Conservation (phyloP, 2,888 invertebrate species). For the Apeira syringaria region DNA sequence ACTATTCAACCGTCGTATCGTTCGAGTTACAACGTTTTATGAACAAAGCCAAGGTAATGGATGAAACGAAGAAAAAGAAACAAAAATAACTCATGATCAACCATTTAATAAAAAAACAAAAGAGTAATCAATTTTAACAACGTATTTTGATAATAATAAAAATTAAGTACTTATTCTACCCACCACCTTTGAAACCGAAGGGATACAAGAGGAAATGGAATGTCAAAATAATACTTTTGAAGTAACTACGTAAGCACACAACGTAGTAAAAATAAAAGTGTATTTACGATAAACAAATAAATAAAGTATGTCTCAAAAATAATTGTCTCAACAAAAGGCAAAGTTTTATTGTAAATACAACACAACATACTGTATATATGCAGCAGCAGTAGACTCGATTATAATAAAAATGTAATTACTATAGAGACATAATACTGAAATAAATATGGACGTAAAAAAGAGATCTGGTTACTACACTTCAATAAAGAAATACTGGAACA, state of each 20-base stretch:
- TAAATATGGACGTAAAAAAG: conserved; percentile 51
- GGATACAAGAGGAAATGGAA: conserved; percentile 37
- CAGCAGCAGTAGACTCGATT: too few relatives aligned
- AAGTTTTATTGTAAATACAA: too few relatives aligned
- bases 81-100: conserved; percentile 54
- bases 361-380: too few relatives aligned
- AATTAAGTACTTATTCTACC: conserved; percentile 61
- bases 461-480: conserved; percentile 48
- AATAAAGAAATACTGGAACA: conserved; percentile 32
- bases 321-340: too few relatives aligned
- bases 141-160: conserved; percentile 47
- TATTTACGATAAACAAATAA: too few relatives aligned
- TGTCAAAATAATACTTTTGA: conserved; percentile 31
- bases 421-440: too few relatives aligned
- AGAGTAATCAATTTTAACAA: conserved; percentile 56
- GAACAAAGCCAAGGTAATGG: conserved; percentile 18
- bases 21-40: too few relatives aligned
- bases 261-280: too few relatives aligned
- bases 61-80: conserved; percentile 45
- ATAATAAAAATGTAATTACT: too few relatives aligned
- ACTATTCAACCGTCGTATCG: too few relatives aligned
- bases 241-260: too few relatives aligned
- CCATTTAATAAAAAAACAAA: conserved; percentile 77
- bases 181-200: conserved; percentile 53
- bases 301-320: too few relatives aligned